Conservation (phyloP, 2,888 invertebrate genomes). For the Tachina grossa region DNA sequence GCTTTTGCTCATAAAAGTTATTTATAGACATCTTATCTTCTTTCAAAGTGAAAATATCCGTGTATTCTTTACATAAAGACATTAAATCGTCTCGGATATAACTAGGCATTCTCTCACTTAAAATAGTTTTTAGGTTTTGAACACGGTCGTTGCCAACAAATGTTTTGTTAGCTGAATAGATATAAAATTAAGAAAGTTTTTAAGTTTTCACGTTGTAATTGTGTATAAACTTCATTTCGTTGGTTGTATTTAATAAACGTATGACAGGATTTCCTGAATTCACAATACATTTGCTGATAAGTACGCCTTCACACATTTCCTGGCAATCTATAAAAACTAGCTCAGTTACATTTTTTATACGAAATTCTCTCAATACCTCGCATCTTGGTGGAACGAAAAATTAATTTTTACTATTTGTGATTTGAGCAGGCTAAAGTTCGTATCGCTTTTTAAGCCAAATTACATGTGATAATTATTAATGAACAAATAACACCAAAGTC, state of each 20-base stretch:
- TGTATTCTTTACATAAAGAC: not conserved
- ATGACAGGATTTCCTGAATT: slow-evolving; percentile 12
- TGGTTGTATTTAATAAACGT: slow-evolving; percentile 24
- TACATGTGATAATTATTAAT: no score
- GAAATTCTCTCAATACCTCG: no score
- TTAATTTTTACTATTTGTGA: no score
- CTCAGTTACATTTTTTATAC: no score
- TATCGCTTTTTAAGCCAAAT: no score
- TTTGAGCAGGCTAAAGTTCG: no score
- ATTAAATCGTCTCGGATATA: slow-evolving; percentile 8
- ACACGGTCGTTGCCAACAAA: not conserved
- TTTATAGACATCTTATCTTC: slow-evolving; percentile 2
- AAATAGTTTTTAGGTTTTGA: slow-evolving; percentile 7
- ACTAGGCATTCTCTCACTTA: slow-evolving; percentile 11
- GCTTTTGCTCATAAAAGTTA: not conserved
- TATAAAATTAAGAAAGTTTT: slow-evolving; percentile 27
- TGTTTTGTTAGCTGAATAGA: slow-evolving; percentile 20
- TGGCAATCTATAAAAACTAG: no score
- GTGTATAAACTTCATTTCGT: slow-evolving; percentile 11
- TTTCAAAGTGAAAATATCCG: slow-evolving; percentile 1
- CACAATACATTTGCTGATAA: slow-evolving; percentile 20
- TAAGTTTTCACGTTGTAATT: slow-evolving; percentile 1
- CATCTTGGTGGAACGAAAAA: no score
- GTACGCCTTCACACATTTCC: no score
- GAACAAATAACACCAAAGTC: no score